Conservation (phyloP, 2,113 vertebrate species). For the Gambusia affinis region DNA sequence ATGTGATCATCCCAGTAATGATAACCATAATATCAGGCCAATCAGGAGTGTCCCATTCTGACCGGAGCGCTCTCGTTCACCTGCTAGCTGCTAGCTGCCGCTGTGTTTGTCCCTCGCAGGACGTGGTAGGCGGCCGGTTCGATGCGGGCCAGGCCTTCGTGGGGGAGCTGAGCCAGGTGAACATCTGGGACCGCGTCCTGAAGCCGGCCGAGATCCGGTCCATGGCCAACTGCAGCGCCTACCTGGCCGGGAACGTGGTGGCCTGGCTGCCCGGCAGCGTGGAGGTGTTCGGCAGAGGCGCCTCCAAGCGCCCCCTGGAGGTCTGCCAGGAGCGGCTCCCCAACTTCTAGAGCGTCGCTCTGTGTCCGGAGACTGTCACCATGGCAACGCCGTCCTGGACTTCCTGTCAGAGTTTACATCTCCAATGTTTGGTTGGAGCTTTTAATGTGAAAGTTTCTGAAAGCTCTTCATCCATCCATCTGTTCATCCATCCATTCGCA, state of each 20-base stretch:
- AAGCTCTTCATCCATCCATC: not conserved
- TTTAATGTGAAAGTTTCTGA: not conserved
- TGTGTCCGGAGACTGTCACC: not conserved
- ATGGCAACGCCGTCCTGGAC: too few species aligned
- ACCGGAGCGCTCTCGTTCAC: too few species aligned
- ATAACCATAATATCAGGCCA: too few species aligned
- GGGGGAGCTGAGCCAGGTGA: conserved; percentile 96
- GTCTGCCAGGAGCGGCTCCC: conserved; percentile 90
- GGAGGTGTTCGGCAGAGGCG: conserved; percentile 91
- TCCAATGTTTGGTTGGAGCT: not conserved
- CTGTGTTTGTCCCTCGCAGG: conserved; percentile 79
- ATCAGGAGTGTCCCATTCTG: too few species aligned
- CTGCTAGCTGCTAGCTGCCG: conserved; percentile 13
- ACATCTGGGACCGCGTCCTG: conserved; percentile 95
- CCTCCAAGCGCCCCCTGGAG: conserved; percentile 90
- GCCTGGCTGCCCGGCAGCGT: conserved; percentile 93
- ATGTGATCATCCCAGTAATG: too few species aligned
- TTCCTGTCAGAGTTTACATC: not conserved
- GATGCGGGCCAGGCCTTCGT: conserved; percentile 98
- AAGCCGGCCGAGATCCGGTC: conserved; percentile 87
- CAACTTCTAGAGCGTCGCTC: conserved; percentile 80
- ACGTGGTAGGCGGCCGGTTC: conserved; percentile 94
- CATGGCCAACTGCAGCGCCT: conserved; percentile 93
- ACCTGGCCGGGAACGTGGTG: conserved; percentile 92
- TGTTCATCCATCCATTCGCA: conserved; percentile 3